Evolutionary conservation across 2,888 invertebrate species (phyloP), one percentile per base, ranked within the genome.

Genomic region (Drosophila cognata): DNA sequence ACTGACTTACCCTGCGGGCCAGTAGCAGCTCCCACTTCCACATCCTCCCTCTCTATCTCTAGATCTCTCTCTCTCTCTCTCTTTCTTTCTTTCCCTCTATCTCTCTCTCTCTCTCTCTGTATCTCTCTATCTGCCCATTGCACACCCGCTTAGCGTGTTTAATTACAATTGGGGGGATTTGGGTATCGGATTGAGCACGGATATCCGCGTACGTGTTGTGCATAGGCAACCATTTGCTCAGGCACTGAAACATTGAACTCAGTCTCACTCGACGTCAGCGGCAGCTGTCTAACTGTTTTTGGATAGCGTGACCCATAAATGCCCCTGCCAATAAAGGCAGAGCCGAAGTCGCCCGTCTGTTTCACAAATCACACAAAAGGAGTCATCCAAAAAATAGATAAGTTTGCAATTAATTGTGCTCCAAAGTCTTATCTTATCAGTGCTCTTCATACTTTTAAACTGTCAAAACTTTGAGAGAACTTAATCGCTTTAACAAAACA

Each of bases 161-260:
- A 85, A 85, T 87, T 85, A 87, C 84, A 84, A 79, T 85, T 73
- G 65, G 82, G 75, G 83, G 70, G 81, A 81, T 77, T 80, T 74
- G 79, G 81, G 71, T 70, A 73, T 69, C 72, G 77, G 68, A 87
- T 85, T 88, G 84, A 70, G 85, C 84, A 84, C 90, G 90, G 90
- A 90, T 82, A 90, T 90, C 90, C 90, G 90, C 78, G 80, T 83
- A 90, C 90, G 90, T 90, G 90, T 77, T 66, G 68, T 71, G 88
- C 88, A 82, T 87, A 68, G 71, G 29, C 66, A 78, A 71, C 62
- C 50, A 35, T 59, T 51, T 25, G 58, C 50, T 51, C 48, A 33
- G 35, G 43, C 31, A 53, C 50, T 59, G 21, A 43, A 55, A 36
- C 62, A 51, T 56, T 51, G 59, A 65, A 57, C 71, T 46, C 28